Evolutionary conservation across 2,113 vertebrate genomes (phyloP).

Genomic region (Colinus virginianus): DNA sequence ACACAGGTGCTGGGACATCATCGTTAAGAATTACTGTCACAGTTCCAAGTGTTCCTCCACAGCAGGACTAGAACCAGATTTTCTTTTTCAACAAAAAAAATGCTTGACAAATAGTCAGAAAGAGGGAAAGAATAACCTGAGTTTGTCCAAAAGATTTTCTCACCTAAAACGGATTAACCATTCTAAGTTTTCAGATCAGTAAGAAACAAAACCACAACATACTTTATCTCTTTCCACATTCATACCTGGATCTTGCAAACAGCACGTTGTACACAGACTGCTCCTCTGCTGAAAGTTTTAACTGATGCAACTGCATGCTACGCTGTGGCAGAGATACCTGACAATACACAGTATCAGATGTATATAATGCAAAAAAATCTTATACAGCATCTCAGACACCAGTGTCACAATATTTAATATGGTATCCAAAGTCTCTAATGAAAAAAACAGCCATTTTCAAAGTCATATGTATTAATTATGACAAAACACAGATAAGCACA

Average conservation of each 20-base stretch:
- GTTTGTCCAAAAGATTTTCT: neutral
- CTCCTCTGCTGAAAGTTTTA: conserved; percentile 90
- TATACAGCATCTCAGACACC: neutral
- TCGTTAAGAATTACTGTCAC: neutral
- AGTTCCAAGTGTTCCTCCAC: neutral
- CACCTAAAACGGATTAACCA: neutral
- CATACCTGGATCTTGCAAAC: conserved; percentile 90
- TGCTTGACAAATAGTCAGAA: neutral
- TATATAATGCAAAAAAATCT: neutral
- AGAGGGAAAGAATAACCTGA: neutral
- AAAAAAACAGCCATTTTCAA: neutral
- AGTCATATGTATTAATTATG: neutral
- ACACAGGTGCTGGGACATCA: neutral
- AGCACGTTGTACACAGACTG: conserved; percentile 89
- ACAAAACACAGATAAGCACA: neutral
- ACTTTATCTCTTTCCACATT: neutral
- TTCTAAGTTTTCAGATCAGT: neutral
- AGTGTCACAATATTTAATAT: neutral
- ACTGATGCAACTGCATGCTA: conserved; percentile 80
- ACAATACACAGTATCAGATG: neutral
- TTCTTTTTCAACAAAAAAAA: neutral
- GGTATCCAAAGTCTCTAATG: neutral
- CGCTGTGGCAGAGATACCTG: conserved; percentile 89
- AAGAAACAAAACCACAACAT: neutral
- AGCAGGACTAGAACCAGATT: neutral